Evolutionary conservation across 2,888 invertebrate species (phyloP).

Genomic region (Pycnomerus fuliginosus): DNA sequence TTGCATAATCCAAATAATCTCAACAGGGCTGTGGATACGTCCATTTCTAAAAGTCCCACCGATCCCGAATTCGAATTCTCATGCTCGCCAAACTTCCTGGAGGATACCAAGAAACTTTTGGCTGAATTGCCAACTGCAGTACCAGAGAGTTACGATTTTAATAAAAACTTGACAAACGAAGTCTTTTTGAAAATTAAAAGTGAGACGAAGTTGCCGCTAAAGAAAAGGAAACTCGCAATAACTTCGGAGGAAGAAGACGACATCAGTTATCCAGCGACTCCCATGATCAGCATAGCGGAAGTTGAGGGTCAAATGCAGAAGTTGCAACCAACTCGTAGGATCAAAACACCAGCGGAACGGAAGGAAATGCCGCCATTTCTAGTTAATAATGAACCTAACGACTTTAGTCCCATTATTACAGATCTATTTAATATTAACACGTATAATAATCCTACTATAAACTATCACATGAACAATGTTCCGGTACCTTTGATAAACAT

Average conservation of each 20-base stretch:
- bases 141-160: conserved; percentile 33
- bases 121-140: conserved; percentile 34
- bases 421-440: conserved; percentile 44
- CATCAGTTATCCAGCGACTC: conserved; percentile 49
- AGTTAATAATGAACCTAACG: conserved; percentile 26
- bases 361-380: conserved; percentile 45
- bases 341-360: conserved; percentile 48
- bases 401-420: conserved; percentile 35
- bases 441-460: conserved; percentile 46
- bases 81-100: no score
- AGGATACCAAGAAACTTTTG: no score
- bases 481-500: conserved; percentile 33
- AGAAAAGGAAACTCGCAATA: conserved; percentile 43
- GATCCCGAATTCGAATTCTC: no score
- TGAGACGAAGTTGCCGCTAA: conserved; percentile 42
- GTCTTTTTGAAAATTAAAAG: conserved; percentile 25
- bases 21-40: no score
- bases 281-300: conserved; percentile 50
- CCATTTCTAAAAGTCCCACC: no score
- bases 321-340: conserved; percentile 27
- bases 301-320: conserved; percentile 39
- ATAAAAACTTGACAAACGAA: conserved; percentile 31
- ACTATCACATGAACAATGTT: conserved; percentile 43
- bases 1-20: no score
- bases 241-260: conserved; percentile 27